These are phyloP conservation scores for Pempheris klunzingeri DNA, from an alignment of 2,797 vertebrate species.

Conservation along the genomic window DNA sequence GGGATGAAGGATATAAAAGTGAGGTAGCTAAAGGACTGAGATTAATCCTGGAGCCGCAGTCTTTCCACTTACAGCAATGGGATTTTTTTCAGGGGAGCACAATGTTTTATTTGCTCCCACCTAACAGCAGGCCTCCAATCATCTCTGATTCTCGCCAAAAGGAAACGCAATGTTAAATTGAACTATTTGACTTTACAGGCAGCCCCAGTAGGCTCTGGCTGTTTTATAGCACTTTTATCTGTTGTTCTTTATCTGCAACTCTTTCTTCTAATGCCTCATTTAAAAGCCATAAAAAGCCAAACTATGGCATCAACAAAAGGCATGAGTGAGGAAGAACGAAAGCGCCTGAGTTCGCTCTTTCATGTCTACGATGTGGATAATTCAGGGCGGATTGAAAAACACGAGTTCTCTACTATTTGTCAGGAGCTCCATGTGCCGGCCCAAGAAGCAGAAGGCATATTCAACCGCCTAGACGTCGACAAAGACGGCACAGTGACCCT, in stretches of 20 bases:
- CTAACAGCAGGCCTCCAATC: not conserved
- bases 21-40: slow-evolving; percentile 15
- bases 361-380: slow-evolving; percentile 64
- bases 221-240: not conserved
- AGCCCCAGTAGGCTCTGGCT: not conserved
- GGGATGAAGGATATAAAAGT: slow-evolving; percentile 51
- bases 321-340: slow-evolving; percentile 49
- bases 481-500: slow-evolving; percentile 63
- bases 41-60: slow-evolving; percentile 17
- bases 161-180: not conserved
- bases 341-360: slow-evolving; percentile 58
- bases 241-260: not conserved
- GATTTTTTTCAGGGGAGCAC: slow-evolving; percentile 10
- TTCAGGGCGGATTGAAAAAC: slow-evolving; percentile 68
- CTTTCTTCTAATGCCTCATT: not conserved
- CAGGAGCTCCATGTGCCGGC: slow-evolving; percentile 52
- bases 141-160: slow-evolving; percentile 11
- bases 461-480: slow-evolving; percentile 60
- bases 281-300: not conserved
- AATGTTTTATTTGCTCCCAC: not conserved
- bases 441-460: slow-evolving; percentile 59
- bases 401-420: slow-evolving; percentile 67
- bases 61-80: not conserved
- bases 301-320: slow-evolving; percentile 45
- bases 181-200: not conserved